Evolutionary conservation across 2,888 invertebrate genomes (phyloP), one percentile per base, ranked within the genome.

Genomic region (Zeuzera pyrina): DNA sequence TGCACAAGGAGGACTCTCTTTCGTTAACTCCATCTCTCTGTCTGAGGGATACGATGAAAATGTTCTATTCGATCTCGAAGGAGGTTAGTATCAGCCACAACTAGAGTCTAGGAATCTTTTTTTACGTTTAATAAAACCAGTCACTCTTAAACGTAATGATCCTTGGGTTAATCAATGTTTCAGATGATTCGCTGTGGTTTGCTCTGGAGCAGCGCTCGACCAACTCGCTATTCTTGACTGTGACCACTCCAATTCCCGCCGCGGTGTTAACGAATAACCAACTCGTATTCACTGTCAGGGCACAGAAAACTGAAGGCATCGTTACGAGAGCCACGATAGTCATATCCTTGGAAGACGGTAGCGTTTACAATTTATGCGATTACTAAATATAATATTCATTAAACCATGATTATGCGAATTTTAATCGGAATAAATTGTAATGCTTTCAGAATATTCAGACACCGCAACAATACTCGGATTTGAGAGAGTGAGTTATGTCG

Each of bases 181-280:
- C 39, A 46, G 41, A 37, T 12, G 22, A 39, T 12, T n/a, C 43
- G 2, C 33, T 39, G 23, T 35, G 34, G 34, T 35, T 35, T 12
- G 4, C 15, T 10, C 15, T 51, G 3, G 24, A 22, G 4, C 30
- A 4, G 12, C 35, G 19, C 5, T 15, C 25, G 8, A 44, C 22
- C 12, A 51, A 53, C 30, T 37, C 41, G 1, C 38, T 36, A 2
- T 43, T 30, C 12, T 22, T 58, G 22, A 30, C 12, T 1, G 13
- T 43, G 11, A 12, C 36, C 8, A 38, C 30, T 12, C 33, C 51
- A 1, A 49, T 61, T 19, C 55, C 60, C 3, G 31, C 42, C 3
- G 43, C 45, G 8, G 42, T 55, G 2, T 13, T 57, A n/a, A 52
- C 45, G 32, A 52, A 53, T 29, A 45, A 46, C 12, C 50, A 51